Evolutionary conservation across 1,140 invertebrate genomes (phyloP).

Genomic region (Bombus turneri): DNA sequence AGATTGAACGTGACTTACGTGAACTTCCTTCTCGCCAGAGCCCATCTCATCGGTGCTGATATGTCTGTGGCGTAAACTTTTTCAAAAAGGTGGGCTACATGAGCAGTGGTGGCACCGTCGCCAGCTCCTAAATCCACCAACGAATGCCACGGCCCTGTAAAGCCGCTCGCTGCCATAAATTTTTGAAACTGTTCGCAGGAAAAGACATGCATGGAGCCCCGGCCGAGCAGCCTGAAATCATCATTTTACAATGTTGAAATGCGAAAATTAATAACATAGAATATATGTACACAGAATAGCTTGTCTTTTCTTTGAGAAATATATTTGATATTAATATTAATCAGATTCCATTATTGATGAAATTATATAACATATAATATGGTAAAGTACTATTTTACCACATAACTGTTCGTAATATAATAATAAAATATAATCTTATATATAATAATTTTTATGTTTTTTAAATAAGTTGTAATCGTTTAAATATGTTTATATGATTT

Average conservation of each 20-base stretch:
- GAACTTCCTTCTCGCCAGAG: constrained; percentile 88
- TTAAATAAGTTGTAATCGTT: neutral
- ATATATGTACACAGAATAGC: neutral
- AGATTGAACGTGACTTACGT: constrained; percentile 75
- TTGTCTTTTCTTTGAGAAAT: neutral
- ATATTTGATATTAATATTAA: neutral
- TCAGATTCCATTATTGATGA: neutral
- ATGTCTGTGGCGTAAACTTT: constrained; percentile 93
- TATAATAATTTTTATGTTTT: too few species aligned
- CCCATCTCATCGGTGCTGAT: constrained; percentile 90
- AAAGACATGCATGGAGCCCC: constrained; percentile 97
- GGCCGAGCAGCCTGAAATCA: constrained; percentile 88
- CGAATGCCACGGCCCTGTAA: constrained; percentile 79
- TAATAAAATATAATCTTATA: too few species aligned
- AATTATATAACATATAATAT: too few species aligned
- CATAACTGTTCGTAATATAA: too few species aligned
- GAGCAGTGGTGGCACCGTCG: constrained; percentile 93
- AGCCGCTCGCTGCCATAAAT: constrained; percentile 84
- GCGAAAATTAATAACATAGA: neutral
- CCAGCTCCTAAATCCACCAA: constrained; percentile 95
- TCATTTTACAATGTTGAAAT: neutral
- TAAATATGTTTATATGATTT: too few species aligned
- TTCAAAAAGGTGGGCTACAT: constrained; percentile 88
- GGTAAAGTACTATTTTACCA: too few species aligned
- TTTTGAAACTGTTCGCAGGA: constrained; percentile 89